Evolutionary conservation across 2,888 invertebrate genomes (phyloP).

Genomic region (Lasioglossum leucozonium): DNA sequence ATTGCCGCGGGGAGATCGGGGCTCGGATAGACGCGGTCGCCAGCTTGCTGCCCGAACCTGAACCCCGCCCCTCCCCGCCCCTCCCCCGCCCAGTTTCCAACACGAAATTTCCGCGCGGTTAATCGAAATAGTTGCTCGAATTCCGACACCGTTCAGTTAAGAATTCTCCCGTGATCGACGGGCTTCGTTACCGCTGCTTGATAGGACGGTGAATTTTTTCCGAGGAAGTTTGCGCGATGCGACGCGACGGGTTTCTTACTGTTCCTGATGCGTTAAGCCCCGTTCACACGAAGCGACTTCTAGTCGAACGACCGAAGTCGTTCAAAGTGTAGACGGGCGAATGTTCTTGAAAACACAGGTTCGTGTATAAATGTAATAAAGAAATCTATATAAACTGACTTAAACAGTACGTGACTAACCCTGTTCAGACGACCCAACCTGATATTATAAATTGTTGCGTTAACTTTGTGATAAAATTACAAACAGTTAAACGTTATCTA

Average conservation of each 20-base stretch:
- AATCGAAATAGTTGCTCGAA: slow-evolving; percentile 12
- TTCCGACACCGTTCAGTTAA: neutral
- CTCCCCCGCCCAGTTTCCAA: no score
- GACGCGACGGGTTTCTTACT: neutral
- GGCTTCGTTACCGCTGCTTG: slow-evolving; percentile 1
- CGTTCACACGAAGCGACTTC: neutral
- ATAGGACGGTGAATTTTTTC: neutral
- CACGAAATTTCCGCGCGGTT: neutral
- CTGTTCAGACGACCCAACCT: neutral
- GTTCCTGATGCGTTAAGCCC: neutral
- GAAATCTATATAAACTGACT: no score
- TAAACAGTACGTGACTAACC: no score
- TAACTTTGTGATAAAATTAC: neutral
- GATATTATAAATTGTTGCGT: neutral
- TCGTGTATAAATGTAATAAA: no score
- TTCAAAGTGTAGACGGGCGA: neutral
- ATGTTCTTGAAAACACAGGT: no score
- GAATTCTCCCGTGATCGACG: neutral
- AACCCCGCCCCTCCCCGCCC: neutral
- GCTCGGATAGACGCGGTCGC: slow-evolving; percentile 1
- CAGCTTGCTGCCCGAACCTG: neutral
- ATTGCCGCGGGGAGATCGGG: slow-evolving; percentile 25
- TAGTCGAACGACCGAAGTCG: neutral
- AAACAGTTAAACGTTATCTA: neutral
- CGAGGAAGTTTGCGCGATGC: neutral